A percentile compares a stretch with the other conserved stretches of the same genome.
These are phyloP conservation scores for Falcaria lacertinaria DNA, from an alignment of 2,888 invertebrate species.

Conservation along the genomic window DNA sequence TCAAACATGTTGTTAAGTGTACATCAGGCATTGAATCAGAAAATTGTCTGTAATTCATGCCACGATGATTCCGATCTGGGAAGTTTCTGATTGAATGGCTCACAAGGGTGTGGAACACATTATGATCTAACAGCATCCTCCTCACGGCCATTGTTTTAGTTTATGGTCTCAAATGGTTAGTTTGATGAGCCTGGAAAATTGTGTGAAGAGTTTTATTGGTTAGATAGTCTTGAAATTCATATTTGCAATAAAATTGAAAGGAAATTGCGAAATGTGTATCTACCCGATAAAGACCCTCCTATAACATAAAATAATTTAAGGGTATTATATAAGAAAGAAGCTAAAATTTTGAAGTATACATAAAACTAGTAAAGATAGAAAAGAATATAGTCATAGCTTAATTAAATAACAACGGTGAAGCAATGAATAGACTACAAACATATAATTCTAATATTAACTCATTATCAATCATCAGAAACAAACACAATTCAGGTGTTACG, in stretches of 20 bases:
- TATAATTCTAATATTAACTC: not conserved
- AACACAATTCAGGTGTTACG: not conserved
- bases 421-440: no score
- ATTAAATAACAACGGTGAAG: no score
- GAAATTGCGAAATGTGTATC: no score
- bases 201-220: no score
- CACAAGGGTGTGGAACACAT: conserved; percentile 26
- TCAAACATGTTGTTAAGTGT: not conserved
- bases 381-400: no score
- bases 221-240: no score
- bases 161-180: conserved; percentile 27
- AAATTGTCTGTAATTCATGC: conserved; percentile 22
- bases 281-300: no score
- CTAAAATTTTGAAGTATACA: no score
- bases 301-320: no score
- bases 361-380: no score
- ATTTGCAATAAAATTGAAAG: no score
- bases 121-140: conserved; percentile 9
- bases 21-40: conserved; percentile 20
- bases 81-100: conserved; percentile 26
- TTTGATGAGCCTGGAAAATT: conserved; percentile 12
- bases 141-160: conserved; percentile 9
- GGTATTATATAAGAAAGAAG: no score
- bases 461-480: not conserved
- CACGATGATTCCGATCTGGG: conserved; percentile 23